Evolutionary conservation across 2,113 vertebrate genomes (phyloP).

Genomic region (Hypocryptadius cinnamomeus): DNA sequence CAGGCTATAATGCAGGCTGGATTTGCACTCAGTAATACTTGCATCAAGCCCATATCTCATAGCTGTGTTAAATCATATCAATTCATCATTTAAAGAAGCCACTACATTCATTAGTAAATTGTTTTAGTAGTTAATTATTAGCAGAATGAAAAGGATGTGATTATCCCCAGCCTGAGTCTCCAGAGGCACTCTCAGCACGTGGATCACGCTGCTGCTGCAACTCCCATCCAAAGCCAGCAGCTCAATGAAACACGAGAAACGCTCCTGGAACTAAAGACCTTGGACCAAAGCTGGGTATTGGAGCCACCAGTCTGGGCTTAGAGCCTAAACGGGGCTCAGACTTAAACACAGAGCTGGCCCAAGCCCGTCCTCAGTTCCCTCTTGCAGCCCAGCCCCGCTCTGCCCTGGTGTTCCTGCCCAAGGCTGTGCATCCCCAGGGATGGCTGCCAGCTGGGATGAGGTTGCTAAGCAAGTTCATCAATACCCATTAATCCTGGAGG

Average conservation of each 20-base stretch:
- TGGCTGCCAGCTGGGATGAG: background rate
- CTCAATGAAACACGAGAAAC: background rate
- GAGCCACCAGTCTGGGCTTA: background rate
- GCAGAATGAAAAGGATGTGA: background rate
- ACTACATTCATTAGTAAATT: slow-evolving; percentile 53
- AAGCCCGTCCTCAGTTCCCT: background rate
- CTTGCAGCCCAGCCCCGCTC: fast-evolving
- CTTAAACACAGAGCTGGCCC: background rate
- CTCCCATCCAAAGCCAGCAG: background rate
- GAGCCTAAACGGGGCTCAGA: background rate
- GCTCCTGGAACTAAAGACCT: background rate
- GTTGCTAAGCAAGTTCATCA: background rate
- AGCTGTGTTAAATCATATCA: background rate
- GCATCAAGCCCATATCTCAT: background rate
- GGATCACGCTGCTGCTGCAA: background rate
- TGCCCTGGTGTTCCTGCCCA: too few relatives aligned
- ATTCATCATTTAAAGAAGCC: slow-evolving; percentile 38
- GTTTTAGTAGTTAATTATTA: slow-evolving; percentile 52
- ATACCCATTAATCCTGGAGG: background rate
- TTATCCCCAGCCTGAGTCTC: background rate
- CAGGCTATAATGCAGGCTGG: slow-evolving; percentile 7
- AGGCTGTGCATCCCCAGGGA: background rate
- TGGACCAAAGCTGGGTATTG: background rate
- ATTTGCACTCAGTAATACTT: slow-evolving; percentile 18
- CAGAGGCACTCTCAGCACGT: background rate